phyloP scores from a whole-genome alignment of 2,797 vertebrate species.

The Chanos chanos region DNA sequence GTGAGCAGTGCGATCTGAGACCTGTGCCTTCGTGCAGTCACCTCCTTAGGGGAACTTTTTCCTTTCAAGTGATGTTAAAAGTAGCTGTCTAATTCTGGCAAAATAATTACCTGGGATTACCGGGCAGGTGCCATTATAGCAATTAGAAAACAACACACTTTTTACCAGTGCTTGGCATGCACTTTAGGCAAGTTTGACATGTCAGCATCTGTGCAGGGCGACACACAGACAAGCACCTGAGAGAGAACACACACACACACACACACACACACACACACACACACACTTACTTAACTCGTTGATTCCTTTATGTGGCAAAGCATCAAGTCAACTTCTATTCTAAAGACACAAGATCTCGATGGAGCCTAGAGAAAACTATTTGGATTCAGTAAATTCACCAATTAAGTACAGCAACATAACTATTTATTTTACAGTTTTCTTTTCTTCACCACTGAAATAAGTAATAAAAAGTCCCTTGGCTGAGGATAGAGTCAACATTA shows the following conservation, averaged over 20 bases:
- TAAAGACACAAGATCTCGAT: too few relatives aligned
- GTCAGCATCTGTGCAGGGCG: constrained; percentile 41
- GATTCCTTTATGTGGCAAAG: too few relatives aligned
- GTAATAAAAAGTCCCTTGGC: too few relatives aligned
- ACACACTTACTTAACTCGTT: constrained; percentile 6
- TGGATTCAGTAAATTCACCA: too few relatives aligned
- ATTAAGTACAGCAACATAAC: too few relatives aligned
- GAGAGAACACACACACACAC: constrained; percentile 21
- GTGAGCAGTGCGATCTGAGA: constrained; percentile 28
- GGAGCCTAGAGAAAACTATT: too few relatives aligned
- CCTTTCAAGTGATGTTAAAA: constrained; percentile 71
- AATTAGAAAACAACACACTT: constrained; percentile 74
- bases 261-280: constrained; percentile 23
- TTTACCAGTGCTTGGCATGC: constrained; percentile 51
- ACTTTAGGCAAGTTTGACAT: constrained; percentile 49
- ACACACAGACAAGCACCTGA: constrained; percentile 24
- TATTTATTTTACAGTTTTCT: too few relatives aligned
- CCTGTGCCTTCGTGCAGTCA: constrained; percentile 40
- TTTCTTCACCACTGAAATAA: too few relatives aligned
- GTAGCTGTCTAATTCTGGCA: constrained; percentile 73
- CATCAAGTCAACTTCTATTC: too few relatives aligned
- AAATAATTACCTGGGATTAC: constrained; percentile 78
- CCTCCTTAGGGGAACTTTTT: constrained; percentile 65
- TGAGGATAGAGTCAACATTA: too few relatives aligned
- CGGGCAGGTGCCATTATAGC: constrained; percentile 79